Percentiles rank a stretch among this genome's conserved stretches.
Conservation (phyloP, 2,797 vertebrate species). For the Pogoniulus pusillus region DNA sequence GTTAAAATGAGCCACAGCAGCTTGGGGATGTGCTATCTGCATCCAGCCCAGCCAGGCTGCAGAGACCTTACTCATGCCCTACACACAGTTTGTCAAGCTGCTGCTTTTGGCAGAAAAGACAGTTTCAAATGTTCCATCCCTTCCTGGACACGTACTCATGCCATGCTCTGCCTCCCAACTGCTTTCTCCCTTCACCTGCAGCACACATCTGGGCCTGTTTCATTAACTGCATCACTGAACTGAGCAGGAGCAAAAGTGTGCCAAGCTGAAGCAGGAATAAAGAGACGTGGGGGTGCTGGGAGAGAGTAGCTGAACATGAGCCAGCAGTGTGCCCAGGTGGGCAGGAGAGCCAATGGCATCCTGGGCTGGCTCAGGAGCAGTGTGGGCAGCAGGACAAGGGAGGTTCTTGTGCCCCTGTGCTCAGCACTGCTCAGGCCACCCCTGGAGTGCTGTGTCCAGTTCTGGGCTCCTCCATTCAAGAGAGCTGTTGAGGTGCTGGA, state of each 20-base stretch:
- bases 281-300: no score
- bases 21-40: not conserved
- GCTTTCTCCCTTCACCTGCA: not conserved
- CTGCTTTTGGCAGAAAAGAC: not conserved
- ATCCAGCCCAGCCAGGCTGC: not conserved
- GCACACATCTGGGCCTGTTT: not conserved
- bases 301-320: no score
- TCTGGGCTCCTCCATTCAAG: no score
- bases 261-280: no score
- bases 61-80: not conserved
- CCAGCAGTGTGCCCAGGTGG: no score
- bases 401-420: no score
- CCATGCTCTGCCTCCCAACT: not conserved
- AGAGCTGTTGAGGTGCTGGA: no score
- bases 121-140: not conserved
- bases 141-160: not conserved
- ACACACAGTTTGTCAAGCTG: not conserved
- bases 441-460: no score
- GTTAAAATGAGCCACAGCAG: accelerated
- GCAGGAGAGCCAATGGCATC: no score
- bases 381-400: no score
- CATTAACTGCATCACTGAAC: not conserved
- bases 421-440: no score
- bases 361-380: no score
- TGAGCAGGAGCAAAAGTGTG: not conserved